These are phyloP conservation scores for Rallus limicola DNA, from an alignment of 2,113 vertebrate species.

Conservation along the genomic window DNA sequence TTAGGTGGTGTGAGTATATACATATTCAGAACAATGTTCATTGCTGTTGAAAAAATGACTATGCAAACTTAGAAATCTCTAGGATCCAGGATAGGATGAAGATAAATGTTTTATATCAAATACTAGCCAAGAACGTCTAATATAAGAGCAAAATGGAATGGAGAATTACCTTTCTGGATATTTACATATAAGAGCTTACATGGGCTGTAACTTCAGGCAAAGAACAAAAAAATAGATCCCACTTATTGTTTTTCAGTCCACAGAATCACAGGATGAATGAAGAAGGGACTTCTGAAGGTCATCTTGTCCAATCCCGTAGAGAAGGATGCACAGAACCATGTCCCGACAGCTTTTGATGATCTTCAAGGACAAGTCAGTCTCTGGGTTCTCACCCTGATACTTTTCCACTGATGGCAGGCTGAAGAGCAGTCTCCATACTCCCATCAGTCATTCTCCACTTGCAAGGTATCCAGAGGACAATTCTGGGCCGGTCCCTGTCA, in stretches of 20 bases:
- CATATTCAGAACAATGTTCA: not conserved
- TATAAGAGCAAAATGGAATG: not conserved
- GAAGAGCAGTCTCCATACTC: not conserved
- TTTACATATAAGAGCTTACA: not conserved
- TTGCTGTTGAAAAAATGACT: not conserved
- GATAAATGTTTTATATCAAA: not conserved
- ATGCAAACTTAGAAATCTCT: not conserved
- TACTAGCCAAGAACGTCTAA: not conserved
- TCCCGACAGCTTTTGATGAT: not conserved
- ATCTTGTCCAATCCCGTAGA: rapidly evolving
- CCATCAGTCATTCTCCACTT: not conserved
- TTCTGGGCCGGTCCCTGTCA: not conserved
- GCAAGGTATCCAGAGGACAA: rapidly evolving
- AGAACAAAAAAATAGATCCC: not conserved
- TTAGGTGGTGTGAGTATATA: not conserved
- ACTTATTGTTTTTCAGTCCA: not conserved
- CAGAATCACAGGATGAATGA: not conserved
- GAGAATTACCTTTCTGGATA: rapidly evolving
- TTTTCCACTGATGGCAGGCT: not conserved
- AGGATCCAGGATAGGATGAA: not conserved
- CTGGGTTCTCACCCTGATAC: not conserved
- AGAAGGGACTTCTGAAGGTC: not conserved
- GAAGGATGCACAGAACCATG: not conserved
- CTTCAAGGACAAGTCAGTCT: not conserved
- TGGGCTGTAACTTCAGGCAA: not conserved